Base-by-base conservation (phyloP, 1,140 invertebrate genomes). In the Laodelphax striatellus region DNA sequence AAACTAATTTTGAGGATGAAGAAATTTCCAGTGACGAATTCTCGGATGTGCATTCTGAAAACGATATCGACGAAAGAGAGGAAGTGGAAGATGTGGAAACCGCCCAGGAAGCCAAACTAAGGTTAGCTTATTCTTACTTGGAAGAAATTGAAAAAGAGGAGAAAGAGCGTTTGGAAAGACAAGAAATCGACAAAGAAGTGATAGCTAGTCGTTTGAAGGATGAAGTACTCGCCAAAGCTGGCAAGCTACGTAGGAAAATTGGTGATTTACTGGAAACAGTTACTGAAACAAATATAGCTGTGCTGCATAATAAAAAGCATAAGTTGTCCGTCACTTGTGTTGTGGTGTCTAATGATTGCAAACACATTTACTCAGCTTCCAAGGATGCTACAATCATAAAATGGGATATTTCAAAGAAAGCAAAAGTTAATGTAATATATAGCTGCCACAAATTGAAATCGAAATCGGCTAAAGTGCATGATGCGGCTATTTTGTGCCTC, bases 361-460 rank as follows among this genome's bases (percentile, higher is more conserved):
- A 83, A 69, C 84, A 77, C 71, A 75, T 90, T 0, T 97, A 83
- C 72, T 86, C 86, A 43, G 92, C 87, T 0, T 92, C 89, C 52
- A 97, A 97, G 77, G 91, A 94, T 74, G 85, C 88, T 52, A 79
- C 77, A 46, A 80, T 98, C 53, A 82, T 96, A 11, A 96, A 96
- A 80, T 98, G 92, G 85, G 79, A 75, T 52, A 57, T 86, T 8
- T 63, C 64, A 41, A 71, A 69, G 5, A 70, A 70, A 59, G 75
- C 70, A 61, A 80, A 75, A 70, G 58, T 81, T 1, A 66, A 62
- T 46, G 61, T 41, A 4, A 66, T 62, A 54, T 67, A 65, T 46
- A 74, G 75, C 17, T 70, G 61, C 50, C 63, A 70, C 28, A 63
- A 68, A 62, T 57, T 63, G 52, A 69, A 67, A 53, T 56, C 50